Base-by-base conservation (phyloP, 2,888 invertebrate species). In the Cotesia congregata region DNA sequence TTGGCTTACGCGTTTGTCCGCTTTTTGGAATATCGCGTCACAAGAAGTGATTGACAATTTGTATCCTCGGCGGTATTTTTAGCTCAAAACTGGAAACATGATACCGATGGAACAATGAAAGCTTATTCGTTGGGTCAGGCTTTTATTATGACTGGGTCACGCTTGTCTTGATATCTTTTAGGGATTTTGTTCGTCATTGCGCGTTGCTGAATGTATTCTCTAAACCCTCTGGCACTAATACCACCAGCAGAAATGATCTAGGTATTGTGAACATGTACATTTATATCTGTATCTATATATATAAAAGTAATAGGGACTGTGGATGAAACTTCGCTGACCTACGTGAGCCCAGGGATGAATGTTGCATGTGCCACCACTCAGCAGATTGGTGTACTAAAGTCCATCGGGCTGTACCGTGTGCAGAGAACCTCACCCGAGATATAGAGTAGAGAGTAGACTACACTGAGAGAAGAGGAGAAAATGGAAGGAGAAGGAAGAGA, bases 341-440 rank as follows among this genome's bases (percentile, higher is more conserved):
- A 65, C 75, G 78, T 72, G 73, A 67, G 72, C 41, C 71, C 62
- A 80, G 77, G 81, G 80, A 85, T 85, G 85, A 86, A 84, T 85
- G 83, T 83, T 85, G 83, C 83, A 85, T 84, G 85, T 81, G 80
- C 82, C 82, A 79, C 82, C 83, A 85, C 86, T 87, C 85, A 84
- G 84, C 83, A 85, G 86, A 86, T 87, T 86, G 85, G 85, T 78
- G 77, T 75, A 83, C 83, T 83, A 82, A 85, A 85, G 82, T 85
- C 82, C 78, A 81, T 79, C 78, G 76, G 79, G 80, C 83, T 83
- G 82, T 80, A 79, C 80, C 61, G 70, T 50, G 50, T 50, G 12
- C 50, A 50, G 50, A 50, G 50, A 50, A 50, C 50, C 17, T 62
- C 72, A 62, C 72, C 50, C 50, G 50, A 50, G 50, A 50, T 50